phyloP scores from a whole-genome alignment of 2,113 vertebrate species.

The Ciconia stormi region DNA sequence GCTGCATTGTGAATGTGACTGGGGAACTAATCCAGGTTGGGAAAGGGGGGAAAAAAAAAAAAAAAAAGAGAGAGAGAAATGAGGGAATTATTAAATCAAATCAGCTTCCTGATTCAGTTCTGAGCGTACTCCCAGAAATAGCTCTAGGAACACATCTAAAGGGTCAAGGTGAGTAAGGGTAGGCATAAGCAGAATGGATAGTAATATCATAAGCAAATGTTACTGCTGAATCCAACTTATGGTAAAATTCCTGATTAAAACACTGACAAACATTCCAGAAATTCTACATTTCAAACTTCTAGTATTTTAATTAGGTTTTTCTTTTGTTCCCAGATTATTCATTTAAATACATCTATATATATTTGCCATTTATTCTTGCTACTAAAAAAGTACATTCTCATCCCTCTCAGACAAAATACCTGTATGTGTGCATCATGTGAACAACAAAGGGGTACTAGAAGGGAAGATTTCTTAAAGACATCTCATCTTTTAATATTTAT shows the following conservation, averaged over 20 bases:
- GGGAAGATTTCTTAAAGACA: neutral
- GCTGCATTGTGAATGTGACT: neutral
- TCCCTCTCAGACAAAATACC: neutral
- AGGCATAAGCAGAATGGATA: neutral
- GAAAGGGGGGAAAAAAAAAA: neutral
- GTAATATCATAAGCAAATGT: neutral
- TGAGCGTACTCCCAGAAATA: neutral
- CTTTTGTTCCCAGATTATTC: neutral
- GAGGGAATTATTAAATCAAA: conserved; percentile 7
- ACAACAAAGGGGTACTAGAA: neutral
- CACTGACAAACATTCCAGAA: neutral
- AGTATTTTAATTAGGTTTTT: neutral
- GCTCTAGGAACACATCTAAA: neutral
- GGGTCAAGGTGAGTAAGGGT: neutral
- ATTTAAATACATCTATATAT: neutral
- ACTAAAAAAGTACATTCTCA: neutral
- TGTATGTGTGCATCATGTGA: neutral
- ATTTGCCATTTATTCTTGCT: neutral
- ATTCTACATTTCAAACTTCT: neutral
- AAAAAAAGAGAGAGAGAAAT: neutral
- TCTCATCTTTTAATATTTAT: neutral
- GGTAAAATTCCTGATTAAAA: neutral
- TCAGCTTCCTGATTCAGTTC: neutral
- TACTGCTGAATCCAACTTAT: neutral
- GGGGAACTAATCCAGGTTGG: neutral